Base-by-base conservation (phyloP, 2,888 invertebrate genomes). In the Standfussiana lucernea region DNA sequence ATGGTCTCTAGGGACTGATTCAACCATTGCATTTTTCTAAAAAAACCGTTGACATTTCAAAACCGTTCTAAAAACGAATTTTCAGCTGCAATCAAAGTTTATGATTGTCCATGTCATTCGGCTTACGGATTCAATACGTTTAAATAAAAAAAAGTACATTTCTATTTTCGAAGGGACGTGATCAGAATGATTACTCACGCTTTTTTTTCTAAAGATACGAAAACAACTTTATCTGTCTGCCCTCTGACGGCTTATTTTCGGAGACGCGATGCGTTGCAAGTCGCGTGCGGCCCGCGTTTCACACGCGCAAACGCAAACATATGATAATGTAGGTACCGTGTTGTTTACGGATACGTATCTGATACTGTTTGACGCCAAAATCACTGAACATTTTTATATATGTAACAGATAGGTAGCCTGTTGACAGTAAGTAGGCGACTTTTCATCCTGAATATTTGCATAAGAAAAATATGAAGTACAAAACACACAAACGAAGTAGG, bases 61-160 rank as follows among this genome's bases (percentile, higher is more conserved):
- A n/a, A n/a, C 3, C 10, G 11, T 75, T 21, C 15, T 5, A 8
- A 77, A 72, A 79, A 62, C 11, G 15, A 59, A 21, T 80, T 40
- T 80, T 62, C 18, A 1, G 24, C 18, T 64, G 5, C 37, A 67
- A 67, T 64, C 62, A 50, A 42, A 50, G 18, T 66, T 61, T 45
- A 35, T 35, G 21, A 75, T 28, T 18, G 40, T 28, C 15, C 35
- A 47, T 47, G 40, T 37, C 24, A 71, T 82, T 82, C 37, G 37
- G 53, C 53, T 82, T n/a, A 61, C 40, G 53, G 21, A 53, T n/a
- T 47, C 45, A 62, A 71, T 32, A 6, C 53, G 35, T 62, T 35
- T 35, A 40, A 78, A 72, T 66, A 32, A 59, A 71, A 71, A 69
- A 66, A 66, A 78, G 37, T 35, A 62, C 4, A 10, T 4, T 56